Percentiles rank a stretch among this genome's conserved stretches.
phyloP scores from a whole-genome alignment of 2,797 vertebrate species.

The Ammospiza maritima region DNA sequence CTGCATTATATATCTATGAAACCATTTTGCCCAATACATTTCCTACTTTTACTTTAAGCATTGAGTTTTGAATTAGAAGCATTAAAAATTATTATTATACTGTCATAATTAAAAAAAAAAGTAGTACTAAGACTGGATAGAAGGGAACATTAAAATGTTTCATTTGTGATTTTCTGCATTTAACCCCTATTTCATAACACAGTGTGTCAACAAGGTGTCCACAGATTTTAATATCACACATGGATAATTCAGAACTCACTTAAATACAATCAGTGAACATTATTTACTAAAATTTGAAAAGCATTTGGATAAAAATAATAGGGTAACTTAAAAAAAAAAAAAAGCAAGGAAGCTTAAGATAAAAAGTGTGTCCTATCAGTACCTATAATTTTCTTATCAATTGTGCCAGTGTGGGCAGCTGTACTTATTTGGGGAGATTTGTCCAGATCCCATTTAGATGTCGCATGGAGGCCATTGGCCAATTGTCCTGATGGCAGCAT shows the following conservation, averaged over 20 bases:
- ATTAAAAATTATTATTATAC: background rate
- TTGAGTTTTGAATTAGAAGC: background rate
- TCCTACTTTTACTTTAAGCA: background rate
- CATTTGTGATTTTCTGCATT: background rate
- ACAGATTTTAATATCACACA: background rate
- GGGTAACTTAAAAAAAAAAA: too few relatives aligned
- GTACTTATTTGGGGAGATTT: background rate
- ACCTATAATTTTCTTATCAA: background rate
- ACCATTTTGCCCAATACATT: background rate
- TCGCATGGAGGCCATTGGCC: background rate
- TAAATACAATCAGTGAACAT: background rate
- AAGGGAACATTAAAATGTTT: background rate
- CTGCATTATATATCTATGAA: background rate
- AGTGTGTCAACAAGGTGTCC: background rate
- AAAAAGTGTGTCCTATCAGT: too few relatives aligned
- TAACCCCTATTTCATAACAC: background rate
- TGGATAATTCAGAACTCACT: background rate
- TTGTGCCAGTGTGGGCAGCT: background rate
- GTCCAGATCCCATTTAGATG: background rate
- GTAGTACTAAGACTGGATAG: background rate
- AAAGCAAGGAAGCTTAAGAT: too few relatives aligned
- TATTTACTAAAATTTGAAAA: background rate
- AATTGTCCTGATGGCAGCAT: background rate
- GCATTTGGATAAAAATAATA: too few relatives aligned
- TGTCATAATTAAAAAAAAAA: background rate